These are phyloP conservation scores for Conus canariensis DNA, from an alignment of 2,888 invertebrate species.

Conservation along the genomic window DNA sequence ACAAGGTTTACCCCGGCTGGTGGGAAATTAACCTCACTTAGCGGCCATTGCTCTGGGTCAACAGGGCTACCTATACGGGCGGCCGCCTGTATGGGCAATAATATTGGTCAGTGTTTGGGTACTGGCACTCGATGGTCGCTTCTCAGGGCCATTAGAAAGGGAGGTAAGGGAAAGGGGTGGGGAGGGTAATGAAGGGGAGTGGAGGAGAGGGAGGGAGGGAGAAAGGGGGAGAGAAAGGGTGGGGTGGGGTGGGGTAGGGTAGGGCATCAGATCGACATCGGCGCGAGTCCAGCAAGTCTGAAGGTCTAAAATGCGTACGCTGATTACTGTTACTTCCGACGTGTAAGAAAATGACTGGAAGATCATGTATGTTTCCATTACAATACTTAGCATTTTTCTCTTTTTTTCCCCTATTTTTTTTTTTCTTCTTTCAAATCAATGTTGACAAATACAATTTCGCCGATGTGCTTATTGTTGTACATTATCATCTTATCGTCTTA, in stretches of 20 bases:
- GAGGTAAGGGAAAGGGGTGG: not conserved
- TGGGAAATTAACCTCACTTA: constrained; percentile 19
- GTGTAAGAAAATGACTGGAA: no score
- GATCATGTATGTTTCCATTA: no score
- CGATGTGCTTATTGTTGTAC: no score
- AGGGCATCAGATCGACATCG: no score
- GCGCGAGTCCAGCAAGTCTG: no score
- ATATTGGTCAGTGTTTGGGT: not conserved
- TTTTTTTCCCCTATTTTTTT: not conserved
- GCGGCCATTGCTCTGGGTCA: not conserved
- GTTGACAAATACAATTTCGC: no score
- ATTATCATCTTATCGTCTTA: no score
- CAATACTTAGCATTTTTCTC: not conserved
- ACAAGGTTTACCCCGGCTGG: not conserved
- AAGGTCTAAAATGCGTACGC: no score
- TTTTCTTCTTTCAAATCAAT: no score
- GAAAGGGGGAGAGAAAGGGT: not conserved
- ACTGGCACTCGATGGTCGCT: not conserved
- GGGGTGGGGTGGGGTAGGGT: not conserved
- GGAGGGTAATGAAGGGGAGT: not conserved
- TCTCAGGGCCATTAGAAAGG: not conserved
- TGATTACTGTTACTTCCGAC: no score
- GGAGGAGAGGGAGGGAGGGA: not conserved
- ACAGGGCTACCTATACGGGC: not conserved
- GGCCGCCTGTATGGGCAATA: no score